phyloP scores from a whole-genome alignment of 2,888 invertebrate species.

The Pseudanteris insignis region DNA sequence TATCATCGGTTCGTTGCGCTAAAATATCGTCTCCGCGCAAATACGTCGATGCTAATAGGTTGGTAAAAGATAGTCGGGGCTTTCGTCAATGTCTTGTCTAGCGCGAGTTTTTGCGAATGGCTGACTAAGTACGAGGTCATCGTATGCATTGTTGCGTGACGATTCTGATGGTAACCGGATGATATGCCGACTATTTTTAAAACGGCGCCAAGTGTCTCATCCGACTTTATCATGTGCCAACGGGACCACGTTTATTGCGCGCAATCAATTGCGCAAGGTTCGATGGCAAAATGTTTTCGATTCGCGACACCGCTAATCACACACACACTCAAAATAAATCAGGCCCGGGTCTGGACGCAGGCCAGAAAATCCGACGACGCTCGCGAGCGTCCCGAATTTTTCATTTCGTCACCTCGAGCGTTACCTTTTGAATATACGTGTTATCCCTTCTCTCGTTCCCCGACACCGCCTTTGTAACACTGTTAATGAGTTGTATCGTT shows the following conservation, averaged over 20 bases:
- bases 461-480: no score
- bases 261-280: slow-evolving; percentile 24
- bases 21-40: slow-evolving; percentile 35
- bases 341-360: slow-evolving; percentile 3
- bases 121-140: slow-evolving; percentile 46
- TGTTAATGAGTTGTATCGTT: no score
- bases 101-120: slow-evolving; percentile 44
- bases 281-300: slow-evolving; percentile 13
- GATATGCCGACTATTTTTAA: slow-evolving; percentile 40
- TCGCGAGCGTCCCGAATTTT: background rate
- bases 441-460: no score
- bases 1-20: slow-evolving; percentile 39
- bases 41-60: slow-evolving; percentile 35
- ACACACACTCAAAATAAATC: slow-evolving; percentile 27
- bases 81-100: slow-evolving; percentile 45
- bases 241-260: slow-evolving; percentile 20
- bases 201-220: slow-evolving; percentile 38
- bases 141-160: slow-evolving; percentile 46
- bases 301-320: slow-evolving; percentile 10
- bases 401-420: slow-evolving; percentile 7
- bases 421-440: no score
- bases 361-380: slow-evolving; percentile 18
- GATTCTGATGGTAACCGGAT: slow-evolving; percentile 42
- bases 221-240: slow-evolving; percentile 31
- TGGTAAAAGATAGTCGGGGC: slow-evolving; percentile 40